A percentile compares a stretch with the other conserved stretches of the same genome.
Evolutionary conservation across 2,797 vertebrate species (phyloP).

Genomic region (Chaetophractus vellerosus): DNA sequence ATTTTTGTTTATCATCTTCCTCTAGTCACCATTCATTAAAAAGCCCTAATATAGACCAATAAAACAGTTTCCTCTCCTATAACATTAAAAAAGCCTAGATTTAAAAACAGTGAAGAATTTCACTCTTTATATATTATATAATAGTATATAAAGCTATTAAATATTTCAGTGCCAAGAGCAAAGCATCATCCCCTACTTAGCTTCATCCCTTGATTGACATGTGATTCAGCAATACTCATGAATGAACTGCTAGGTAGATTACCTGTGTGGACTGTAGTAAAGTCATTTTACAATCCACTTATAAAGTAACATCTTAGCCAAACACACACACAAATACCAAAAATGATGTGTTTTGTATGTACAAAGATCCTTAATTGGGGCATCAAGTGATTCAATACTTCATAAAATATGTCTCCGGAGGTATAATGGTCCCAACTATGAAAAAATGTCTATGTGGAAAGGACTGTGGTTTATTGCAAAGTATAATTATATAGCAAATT

Average conservation of each 20-base stretch:
- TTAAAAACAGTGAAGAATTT: conserved; percentile 74
- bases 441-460: conserved; percentile 69
- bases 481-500: conserved; percentile 87
- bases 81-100: conserved; percentile 52
- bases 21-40: conserved; percentile 54
- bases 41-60: conserved; percentile 41
- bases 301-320: conserved; percentile 38
- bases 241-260: not conserved
- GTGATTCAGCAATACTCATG: conserved; percentile 36
- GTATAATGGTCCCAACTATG: conserved; percentile 23
- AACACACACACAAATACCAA: conserved; percentile 57
- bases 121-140: conserved; percentile 62
- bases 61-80: conserved; percentile 60
- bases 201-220: not conserved
- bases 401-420: conserved; percentile 49
- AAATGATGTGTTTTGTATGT: conserved; percentile 27
- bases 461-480: conserved; percentile 73
- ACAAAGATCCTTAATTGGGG: conserved; percentile 44
- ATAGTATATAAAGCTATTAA: conserved; percentile 71
- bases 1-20: conserved; percentile 62
- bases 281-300: conserved; percentile 62
- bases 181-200: not conserved
- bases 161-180: conserved; percentile 65
- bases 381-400: conserved; percentile 57
- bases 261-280: not conserved